Conservation (phyloP, 2,113 vertebrate species). For the Pelobates fuscus region DNA sequence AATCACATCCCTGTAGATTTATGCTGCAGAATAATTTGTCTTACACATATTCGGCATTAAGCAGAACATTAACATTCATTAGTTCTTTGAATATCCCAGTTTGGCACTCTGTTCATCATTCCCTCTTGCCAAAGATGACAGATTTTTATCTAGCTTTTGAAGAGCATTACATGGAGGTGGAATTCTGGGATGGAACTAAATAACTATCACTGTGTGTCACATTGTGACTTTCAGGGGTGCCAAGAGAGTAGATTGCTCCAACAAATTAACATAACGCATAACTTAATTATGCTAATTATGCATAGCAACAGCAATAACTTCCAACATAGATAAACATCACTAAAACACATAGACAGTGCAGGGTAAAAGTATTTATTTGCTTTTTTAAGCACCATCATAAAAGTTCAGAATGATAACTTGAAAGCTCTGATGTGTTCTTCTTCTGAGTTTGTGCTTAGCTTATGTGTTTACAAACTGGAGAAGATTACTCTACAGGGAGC, state of each 20-base stretch:
- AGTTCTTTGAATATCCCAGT: constrained; percentile 3
- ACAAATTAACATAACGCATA: constrained; percentile 14
- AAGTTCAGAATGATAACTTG: too few species aligned
- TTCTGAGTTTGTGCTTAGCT: too few species aligned
- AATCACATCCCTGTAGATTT: too few species aligned
- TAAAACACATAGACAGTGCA: too few species aligned
- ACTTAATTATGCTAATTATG: constrained; percentile 28
- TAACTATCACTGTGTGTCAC: constrained; percentile 33
- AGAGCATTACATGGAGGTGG: constrained; percentile 39
- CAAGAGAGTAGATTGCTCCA: constrained; percentile 11
- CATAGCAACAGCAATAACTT: constrained; percentile 8
- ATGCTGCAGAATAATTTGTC: neutral
- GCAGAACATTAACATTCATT: constrained; percentile 12
- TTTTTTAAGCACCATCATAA: too few species aligned
- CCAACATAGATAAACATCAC: neutral
- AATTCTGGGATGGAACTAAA: constrained; percentile 17
- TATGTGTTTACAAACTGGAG: too few species aligned
- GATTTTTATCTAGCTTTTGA: constrained; percentile 22
- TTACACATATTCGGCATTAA: constrained; percentile 3
- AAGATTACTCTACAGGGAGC: too few species aligned
- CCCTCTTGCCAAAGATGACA: constrained; percentile 14
- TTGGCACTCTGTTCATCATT: constrained; percentile 8
- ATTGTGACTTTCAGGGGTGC: constrained; percentile 30
- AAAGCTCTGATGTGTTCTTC: too few species aligned
- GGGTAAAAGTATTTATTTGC: too few species aligned